Conservation (phyloP, 2,888 invertebrate species). For the Bibio marci region DNA sequence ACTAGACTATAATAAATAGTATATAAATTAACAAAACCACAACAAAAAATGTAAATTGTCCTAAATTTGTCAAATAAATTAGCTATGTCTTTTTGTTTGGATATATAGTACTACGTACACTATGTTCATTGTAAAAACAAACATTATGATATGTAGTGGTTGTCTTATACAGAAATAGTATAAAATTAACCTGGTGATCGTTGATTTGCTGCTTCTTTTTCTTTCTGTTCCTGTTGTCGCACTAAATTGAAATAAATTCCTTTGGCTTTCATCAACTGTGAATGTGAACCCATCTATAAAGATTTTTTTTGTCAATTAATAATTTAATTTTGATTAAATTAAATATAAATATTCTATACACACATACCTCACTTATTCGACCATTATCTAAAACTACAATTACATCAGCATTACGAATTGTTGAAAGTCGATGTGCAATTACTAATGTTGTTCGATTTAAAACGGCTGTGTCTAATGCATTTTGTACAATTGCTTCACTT, state of each 20-base stretch:
- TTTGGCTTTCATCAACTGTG: conserved; percentile 52
- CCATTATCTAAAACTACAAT: conserved; percentile 84
- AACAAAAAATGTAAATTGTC: too few relatives aligned
- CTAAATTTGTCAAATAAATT: too few relatives aligned
- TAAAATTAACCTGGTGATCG: conserved; percentile 1
- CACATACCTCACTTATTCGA: conserved; percentile 57
- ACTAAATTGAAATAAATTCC: conserved; percentile 78
- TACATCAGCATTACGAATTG: conserved; percentile 75
- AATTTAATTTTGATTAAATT: conserved; percentile 4
- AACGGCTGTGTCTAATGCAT: conserved; percentile 68
- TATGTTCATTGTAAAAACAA: too few relatives aligned
- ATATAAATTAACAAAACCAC: too few relatives aligned
- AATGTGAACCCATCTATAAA: conserved; percentile 66
- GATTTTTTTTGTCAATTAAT: conserved; percentile 7
- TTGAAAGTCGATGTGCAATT: conserved; percentile 87
- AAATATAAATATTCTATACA: not conserved
- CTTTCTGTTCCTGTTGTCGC: conserved; percentile 49
- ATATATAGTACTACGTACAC: too few relatives aligned
- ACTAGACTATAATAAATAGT: too few relatives aligned
- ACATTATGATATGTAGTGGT: too few relatives aligned
- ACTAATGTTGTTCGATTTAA: conserved; percentile 82
- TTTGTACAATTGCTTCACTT: conserved; percentile 80
- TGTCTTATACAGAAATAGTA: too few relatives aligned
- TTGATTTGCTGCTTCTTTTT: conserved; percentile 9
- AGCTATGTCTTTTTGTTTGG: too few relatives aligned